These are phyloP conservation scores for Ophion ventricosus DNA, from an alignment of 2,888 invertebrate species.

Conservation along the genomic window DNA sequence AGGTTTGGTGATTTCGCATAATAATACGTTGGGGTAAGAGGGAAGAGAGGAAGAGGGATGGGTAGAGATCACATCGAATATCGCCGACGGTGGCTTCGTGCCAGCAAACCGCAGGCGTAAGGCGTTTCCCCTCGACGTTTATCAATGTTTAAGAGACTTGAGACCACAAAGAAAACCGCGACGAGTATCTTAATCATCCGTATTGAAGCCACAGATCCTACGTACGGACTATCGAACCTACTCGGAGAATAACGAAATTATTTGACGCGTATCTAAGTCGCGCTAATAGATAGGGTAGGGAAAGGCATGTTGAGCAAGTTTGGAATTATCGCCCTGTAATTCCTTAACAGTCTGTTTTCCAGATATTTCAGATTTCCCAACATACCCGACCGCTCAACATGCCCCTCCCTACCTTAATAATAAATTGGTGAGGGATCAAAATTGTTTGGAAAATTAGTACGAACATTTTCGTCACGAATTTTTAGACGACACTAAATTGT, in stretches of 20 bases:
- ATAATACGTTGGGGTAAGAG: conserved; percentile 43
- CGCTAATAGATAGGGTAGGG: not conserved
- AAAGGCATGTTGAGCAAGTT: no score
- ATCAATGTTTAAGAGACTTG: conserved; percentile 69
- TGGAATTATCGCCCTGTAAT: no score
- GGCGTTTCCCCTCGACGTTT: conserved; percentile 73
- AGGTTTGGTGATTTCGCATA: conserved; percentile 59
- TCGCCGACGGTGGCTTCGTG: conserved; percentile 75
- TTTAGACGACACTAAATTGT: no score
- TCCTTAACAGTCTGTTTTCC: no score
- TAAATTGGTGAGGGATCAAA: not conserved
- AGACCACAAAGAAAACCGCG: conserved; percentile 61
- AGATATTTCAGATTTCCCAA: no score
- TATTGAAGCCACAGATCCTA: conserved; percentile 30
- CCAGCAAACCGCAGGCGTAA: conserved; percentile 70
- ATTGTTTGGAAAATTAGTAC: not conserved
- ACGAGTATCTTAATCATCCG: conserved; percentile 67
- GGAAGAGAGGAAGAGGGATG: conserved; percentile 37
- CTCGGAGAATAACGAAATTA: conserved; percentile 10
- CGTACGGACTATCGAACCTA: conserved; percentile 4
- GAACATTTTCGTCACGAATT: no score
- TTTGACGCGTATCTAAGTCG: not conserved
- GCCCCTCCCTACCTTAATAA: no score
- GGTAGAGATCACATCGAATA: conserved; percentile 74
- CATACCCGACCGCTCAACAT: no score